Base-by-base conservation (phyloP, 2,888 invertebrate genomes). In the Noctuana brunneofusca region DNA sequence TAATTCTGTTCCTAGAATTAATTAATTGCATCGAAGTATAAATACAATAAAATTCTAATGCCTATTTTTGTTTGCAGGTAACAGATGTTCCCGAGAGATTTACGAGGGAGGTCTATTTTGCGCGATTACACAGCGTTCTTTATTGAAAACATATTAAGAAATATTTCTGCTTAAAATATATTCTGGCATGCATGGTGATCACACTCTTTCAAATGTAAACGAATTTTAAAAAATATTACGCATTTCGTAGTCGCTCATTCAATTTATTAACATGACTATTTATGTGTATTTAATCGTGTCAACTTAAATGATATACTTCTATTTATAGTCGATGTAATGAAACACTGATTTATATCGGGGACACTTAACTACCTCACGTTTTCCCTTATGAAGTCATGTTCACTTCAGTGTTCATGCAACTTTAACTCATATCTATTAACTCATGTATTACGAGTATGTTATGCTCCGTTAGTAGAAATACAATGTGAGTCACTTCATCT, bases 1-100 rank as follows among this genome's bases (percentile, higher is more conserved):
- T 14, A 27, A 49, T 22, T 48, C 8, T 12, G 2, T 3, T 49
- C n/a, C 9, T 9, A 32, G 11, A 48, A 32, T 14, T 50, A 59
- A 59, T 52, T 43, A 52, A 43, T 43, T 43, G 43, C 30, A 6
- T 43, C 18, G 0, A 50, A 58, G 22, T 30, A 52, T 30, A 59
- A 59, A 43, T 30, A 59, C 41, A 27, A 43, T 43, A 59, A 41
- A 30, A 52, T 41, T 52, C 52, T 52, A 59, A 59, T 52, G n/a
- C 41, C 30, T 43, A 30, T 52, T 27, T 58, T 59, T 59, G 20
- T 30, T 59, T 59, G 9, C 59, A 59, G 59, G 35, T 59, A 59
- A 43, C 14, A 32, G 30, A 32, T 46, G 59, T 32, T 46, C 53
- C 14, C n/a, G 16, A 2, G 32, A 41, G 18, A 32, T 16, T 20